A percentile compares a stretch with the other conserved stretches of the same genome.
These are phyloP conservation scores for Phyto melanocephala DNA, from an alignment of 2,888 invertebrate genomes.

Conservation along the genomic window DNA sequence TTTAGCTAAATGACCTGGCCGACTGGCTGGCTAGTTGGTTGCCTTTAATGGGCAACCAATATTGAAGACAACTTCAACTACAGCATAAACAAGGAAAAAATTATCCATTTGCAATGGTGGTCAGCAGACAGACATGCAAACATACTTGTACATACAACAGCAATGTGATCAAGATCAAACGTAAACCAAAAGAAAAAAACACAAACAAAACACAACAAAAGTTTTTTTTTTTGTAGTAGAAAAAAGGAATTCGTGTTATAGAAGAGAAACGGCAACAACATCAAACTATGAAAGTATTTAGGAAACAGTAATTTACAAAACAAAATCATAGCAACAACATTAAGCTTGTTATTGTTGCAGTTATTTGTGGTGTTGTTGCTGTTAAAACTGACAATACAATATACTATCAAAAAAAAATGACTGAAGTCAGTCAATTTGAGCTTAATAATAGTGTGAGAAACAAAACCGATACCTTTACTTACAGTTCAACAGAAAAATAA, in stretches of 20 bases:
- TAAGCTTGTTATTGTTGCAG: not conserved
- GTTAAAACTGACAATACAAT: conserved; percentile 47
- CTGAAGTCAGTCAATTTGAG: conserved; percentile 63
- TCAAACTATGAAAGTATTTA: conserved; percentile 39
- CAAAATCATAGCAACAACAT: conserved; percentile 41
- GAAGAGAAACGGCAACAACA: conserved; percentile 11
- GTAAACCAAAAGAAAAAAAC: conserved; percentile 41
- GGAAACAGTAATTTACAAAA: conserved; percentile 18
- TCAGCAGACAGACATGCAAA: conserved; percentile 30
- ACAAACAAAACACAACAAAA: conserved; percentile 9
- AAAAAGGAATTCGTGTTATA: conserved; percentile 32
- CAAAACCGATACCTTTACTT: conserved; percentile 1
- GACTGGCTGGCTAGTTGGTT: conserved; percentile 28
- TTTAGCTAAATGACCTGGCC: conserved; percentile 40
- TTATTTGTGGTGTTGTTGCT: conserved; percentile 39
- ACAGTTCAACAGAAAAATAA: not conserved
- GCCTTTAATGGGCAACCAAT: conserved; percentile 55
- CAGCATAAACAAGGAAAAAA: conserved; percentile 41
- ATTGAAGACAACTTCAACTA: conserved; percentile 39
- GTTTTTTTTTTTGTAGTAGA: conserved; percentile 6
- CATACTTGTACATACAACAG: conserved; percentile 35
- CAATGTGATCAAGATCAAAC: conserved; percentile 63
- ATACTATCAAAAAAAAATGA: conserved; percentile 55
- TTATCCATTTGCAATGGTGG: conserved; percentile 43
- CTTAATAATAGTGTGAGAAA: conserved; percentile 32